Evolutionary conservation across 1,140 invertebrate species (phyloP), one percentile per base, ranked within the genome.

Genomic region (Zeugodacus cucurbitae): DNA sequence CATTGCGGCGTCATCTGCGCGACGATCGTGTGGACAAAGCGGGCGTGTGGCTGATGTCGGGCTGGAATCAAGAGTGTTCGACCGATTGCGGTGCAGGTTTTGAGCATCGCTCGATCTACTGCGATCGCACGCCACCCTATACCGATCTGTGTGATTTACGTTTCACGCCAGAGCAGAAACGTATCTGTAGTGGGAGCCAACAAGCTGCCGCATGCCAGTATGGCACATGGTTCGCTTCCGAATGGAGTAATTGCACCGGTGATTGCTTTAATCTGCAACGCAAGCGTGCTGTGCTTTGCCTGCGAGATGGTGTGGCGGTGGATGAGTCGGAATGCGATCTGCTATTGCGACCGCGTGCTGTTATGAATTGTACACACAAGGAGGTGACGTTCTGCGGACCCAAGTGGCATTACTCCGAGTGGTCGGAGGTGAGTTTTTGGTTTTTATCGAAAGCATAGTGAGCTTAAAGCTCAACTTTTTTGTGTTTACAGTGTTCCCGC

Each of bases 221-320:
- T 11, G 95, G 94, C 3, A 93, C 95, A 90, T 97, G 96, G 96
- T 96, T 95, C 89, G 91, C 94, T 34, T 95, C 96, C 57, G 94
- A 95, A 6, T 96, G 96, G 96, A 92, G 94, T 26, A 91, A 95
- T 91, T 95, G 94, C 91, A 90, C 92, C 89, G 93, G 92, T 90
- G 89, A 90, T 67, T 91, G 90, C 62, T 89, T 90, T 89, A 93
- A 93, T 85, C 91, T 93, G 7, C 93, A 90, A 91, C 22, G 95
- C 93, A 91, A 91, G 90, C 59, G 93, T 90, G 26, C 88, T 89
- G 89, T 95, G 93, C 94, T 94, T 91, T 89, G 91, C 90, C 62
- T 94, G 93, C 87, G 91, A 93, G 59, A 94, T 94, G 94, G 91
- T 10, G 29, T 74, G 90, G 87, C 87, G 87, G 89, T 91, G 54